Percentiles rank a stretch among this genome's conserved stretches.
These are phyloP conservation scores for Narcine bancroftii DNA, from an alignment of 2,113 vertebrate species.

Conservation along the genomic window DNA sequence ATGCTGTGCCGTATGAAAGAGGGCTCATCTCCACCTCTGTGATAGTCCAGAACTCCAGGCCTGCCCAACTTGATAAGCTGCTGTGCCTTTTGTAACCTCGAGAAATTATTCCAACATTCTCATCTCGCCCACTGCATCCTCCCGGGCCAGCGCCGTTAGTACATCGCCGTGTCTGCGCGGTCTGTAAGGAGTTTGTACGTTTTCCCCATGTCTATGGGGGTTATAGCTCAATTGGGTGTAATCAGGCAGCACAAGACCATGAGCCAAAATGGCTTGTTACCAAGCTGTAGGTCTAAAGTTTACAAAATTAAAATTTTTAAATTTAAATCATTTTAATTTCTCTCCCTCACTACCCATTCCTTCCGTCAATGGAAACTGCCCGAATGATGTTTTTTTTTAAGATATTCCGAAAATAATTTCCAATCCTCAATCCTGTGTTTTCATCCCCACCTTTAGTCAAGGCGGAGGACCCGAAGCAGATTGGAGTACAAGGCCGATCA, in stretches of 20 bases:
- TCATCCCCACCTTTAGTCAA: neutral
- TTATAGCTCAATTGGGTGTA: too few species aligned
- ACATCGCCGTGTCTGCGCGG: too few species aligned
- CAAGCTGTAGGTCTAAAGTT: too few species aligned
- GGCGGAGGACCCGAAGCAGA: neutral
- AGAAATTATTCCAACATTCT: neutral
- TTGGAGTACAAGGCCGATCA: neutral
- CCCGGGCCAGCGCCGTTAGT: too few species aligned
- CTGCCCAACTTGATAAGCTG: neutral
- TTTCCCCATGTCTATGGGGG: too few species aligned
- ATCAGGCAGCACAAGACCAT: too few species aligned
- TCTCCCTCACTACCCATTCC: neutral
- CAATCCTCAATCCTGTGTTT: too few species aligned
- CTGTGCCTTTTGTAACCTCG: neutral
- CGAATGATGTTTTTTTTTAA: neutral
- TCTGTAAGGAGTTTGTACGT: too few species aligned
- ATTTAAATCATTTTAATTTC: neutral
- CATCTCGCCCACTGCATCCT: neutral
- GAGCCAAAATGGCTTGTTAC: too few species aligned
- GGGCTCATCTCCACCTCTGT: neutral
- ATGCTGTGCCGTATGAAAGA: too few species aligned
- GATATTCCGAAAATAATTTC: neutral
- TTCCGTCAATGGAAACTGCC: neutral
- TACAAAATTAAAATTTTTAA: too few species aligned
- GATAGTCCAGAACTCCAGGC: neutral